These are phyloP conservation scores for Cyclophora punctaria DNA, from an alignment of 2,888 invertebrate species.

Conservation along the genomic window DNA sequence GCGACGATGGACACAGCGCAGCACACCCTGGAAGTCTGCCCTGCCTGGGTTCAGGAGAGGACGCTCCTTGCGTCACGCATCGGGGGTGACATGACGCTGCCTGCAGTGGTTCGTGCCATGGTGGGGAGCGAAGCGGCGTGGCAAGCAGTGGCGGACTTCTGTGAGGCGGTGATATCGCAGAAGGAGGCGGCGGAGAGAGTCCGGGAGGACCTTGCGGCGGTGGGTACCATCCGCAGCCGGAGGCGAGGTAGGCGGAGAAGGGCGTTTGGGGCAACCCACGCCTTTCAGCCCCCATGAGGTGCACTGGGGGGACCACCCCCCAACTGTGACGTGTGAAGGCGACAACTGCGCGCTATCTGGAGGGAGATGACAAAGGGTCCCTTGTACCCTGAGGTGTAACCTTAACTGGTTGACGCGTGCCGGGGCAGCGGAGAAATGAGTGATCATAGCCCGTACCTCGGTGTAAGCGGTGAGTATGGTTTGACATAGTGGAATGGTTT, in stretches of 20 bases:
- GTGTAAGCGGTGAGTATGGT: no score
- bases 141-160: constrained; percentile 6
- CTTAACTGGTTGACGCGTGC: no score
- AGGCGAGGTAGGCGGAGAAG: background rate
- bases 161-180: constrained; percentile 1
- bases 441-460: no score
- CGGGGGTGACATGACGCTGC: constrained; percentile 1
- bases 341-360: background rate
- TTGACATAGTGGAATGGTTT: no score
- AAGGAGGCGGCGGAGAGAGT: constrained; percentile 3
- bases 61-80: background rate
- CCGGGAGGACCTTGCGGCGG: background rate
- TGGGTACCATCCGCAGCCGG: background rate
- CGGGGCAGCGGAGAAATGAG: no score
- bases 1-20: background rate
- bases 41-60: background rate
- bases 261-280: background rate
- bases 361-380: background rate
- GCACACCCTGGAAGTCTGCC: background rate
- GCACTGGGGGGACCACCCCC: background rate
- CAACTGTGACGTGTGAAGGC: background rate
- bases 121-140: constrained; percentile 6
- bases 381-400: no score
- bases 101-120: constrained; percentile 5
- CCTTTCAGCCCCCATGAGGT: background rate